Evolutionary conservation across 1,140 invertebrate species (phyloP), one percentile per base, ranked within the genome.

Genomic region (Zaprionus africanus): DNA sequence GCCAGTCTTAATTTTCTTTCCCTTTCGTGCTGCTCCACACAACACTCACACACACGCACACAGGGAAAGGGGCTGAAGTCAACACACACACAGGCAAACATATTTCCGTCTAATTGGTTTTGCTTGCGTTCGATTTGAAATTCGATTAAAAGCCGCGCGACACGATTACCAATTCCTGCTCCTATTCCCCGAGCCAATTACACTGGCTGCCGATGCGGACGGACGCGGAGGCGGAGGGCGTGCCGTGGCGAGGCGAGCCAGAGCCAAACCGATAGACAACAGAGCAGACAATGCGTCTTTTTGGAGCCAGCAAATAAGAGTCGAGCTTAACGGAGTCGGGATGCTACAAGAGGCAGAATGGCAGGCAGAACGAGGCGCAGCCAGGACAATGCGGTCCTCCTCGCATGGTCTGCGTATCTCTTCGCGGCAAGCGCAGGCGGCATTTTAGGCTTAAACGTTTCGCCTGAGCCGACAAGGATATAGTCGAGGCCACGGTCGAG

Each of bases 161-260:
- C 57, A 63, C 62, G 62, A 67, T 77, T 77, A 66, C 74, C 74
- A 73, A 76, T 64, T 64, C 59, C 68, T 71, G 60, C 46, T 60
- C 34, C 73, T 66, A 76, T 76, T 76, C 74, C 74, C 74, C 69
- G 62, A 76, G 74, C 74, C 74, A 76, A 76, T 76, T 76, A 72
- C 74, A 62, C 68, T 41, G 38, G 38, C 38, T 41, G 38, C 38
- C 53, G 49, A 34, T 5, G 4, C 26, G 26, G 26, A 5, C 26
- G 4, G 26, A 5, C 2, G 31, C 31, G 9, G 0, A 9, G 31
- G 31, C 31, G 31, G 31, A 11, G 9, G 31, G 28, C 28, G 28
- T 31, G 28, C 6, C 28, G 28, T 31, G 28, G 28, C 28, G 28
- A 0, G 28, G 7, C 9, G 31, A 51, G 22, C 22, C 22, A 51